These are phyloP conservation scores for Azemiops feae DNA, from an alignment of 2,113 vertebrate genomes.

Conservation along the genomic window DNA sequence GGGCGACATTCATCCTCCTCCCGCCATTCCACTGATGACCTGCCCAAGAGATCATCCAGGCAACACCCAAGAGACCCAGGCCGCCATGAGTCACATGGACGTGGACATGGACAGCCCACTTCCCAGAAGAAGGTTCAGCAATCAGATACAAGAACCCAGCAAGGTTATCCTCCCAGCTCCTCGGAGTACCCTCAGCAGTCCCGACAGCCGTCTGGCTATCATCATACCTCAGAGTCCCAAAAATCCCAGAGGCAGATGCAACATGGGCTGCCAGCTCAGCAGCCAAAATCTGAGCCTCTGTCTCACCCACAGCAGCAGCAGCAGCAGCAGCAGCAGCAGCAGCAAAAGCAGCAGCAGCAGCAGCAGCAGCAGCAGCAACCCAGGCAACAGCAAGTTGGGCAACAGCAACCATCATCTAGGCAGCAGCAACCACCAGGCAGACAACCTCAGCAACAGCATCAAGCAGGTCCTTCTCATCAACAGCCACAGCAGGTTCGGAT, in stretches of 20 bases:
- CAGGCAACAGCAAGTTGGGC: slow-evolving; percentile 55
- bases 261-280: slow-evolving; percentile 68
- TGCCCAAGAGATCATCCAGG: slow-evolving; percentile 81
- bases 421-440: slow-evolving; percentile 61
- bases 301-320: slow-evolving; percentile 65
- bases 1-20: slow-evolving; percentile 84
- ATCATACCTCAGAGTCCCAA: slow-evolving; percentile 77
- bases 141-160: slow-evolving; percentile 72
- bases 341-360: slow-evolving; percentile 51
- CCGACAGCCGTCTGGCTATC: slow-evolving; percentile 75
- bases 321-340: slow-evolving; percentile 62
- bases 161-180: slow-evolving; percentile 74
- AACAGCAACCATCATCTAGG: slow-evolving; percentile 39
- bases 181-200: slow-evolving; percentile 77
- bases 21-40: slow-evolving; percentile 83
- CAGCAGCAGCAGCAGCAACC: slow-evolving; percentile 62
- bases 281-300: slow-evolving; percentile 70
- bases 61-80: slow-evolving; percentile 84
- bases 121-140: slow-evolving; percentile 78
- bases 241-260: slow-evolving; percentile 80
- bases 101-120: slow-evolving; percentile 72
- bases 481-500: slow-evolving; percentile 46
- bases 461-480: neutral
- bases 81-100: slow-evolving; percentile 77
- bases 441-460: slow-evolving; percentile 30